Percentiles rank a stretch among this genome's conserved stretches.
Evolutionary conservation across 2,888 invertebrate genomes (phyloP).

Genomic region (Noctuana brunneofusca): DNA sequence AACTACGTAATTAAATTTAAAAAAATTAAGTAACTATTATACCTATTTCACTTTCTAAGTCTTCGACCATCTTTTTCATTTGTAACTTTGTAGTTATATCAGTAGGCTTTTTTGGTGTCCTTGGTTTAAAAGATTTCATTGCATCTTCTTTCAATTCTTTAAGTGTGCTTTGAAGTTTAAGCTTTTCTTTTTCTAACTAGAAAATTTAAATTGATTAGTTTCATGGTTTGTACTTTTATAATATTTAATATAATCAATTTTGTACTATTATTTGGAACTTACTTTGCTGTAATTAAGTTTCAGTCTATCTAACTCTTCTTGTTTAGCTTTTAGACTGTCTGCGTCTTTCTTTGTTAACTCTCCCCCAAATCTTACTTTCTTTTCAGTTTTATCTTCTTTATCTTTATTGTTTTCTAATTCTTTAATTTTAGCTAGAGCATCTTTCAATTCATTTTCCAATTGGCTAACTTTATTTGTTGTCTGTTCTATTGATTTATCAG

Average conservation of each 20-base stretch:
- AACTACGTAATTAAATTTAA: not conserved
- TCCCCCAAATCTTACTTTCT: slow-evolving; percentile 75
- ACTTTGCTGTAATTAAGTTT: slow-evolving; percentile 79
- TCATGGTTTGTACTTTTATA: not conserved
- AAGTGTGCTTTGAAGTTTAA: slow-evolving; percentile 84
- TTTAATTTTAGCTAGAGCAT: slow-evolving; percentile 82
- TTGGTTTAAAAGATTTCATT: slow-evolving; percentile 85
- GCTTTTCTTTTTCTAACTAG: slow-evolving; percentile 85
- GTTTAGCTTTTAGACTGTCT: slow-evolving; percentile 69
- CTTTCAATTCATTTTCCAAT: slow-evolving; percentile 85
- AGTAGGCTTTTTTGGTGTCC: slow-evolving; percentile 88
- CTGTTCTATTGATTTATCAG: slow-evolving; percentile 82
- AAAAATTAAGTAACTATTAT: slow-evolving; percentile 38
- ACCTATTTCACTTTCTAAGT: slow-evolving; percentile 94
- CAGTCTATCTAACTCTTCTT: slow-evolving; percentile 80
- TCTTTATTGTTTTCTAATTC: slow-evolving; percentile 74
- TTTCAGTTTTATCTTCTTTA: slow-evolving; percentile 78
- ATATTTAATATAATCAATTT: not conserved
- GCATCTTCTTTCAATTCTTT: slow-evolving; percentile 86
- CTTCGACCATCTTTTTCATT: slow-evolving; percentile 92
- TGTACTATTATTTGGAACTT: slow-evolving; percentile 33
- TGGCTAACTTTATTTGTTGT: slow-evolving; percentile 84
- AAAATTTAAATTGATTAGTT: not conserved
- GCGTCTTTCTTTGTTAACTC: slow-evolving; percentile 69
- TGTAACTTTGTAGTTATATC: slow-evolving; percentile 88